These are phyloP conservation scores for Reinhardtius hippoglossoides DNA, from an alignment of 2,113 vertebrate genomes.

Conservation along the genomic window DNA sequence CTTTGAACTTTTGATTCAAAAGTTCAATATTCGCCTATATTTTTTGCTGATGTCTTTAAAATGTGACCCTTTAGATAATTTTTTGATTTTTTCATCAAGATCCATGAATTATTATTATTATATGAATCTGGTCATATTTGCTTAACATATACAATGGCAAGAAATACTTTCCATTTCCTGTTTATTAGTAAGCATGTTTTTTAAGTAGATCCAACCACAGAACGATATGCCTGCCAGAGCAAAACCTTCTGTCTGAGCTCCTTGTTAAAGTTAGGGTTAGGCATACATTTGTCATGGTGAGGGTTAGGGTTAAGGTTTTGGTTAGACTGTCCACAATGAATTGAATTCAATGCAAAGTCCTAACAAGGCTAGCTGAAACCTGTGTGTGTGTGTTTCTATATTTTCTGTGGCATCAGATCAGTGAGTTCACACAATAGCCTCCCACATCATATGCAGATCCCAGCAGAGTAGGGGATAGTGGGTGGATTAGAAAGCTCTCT, in stretches of 20 bases:
- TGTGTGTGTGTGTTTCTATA: conserved; percentile 28
- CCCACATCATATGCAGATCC: conserved; percentile 80
- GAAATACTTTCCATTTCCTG: neutral
- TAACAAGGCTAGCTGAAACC: neutral
- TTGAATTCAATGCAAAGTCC: neutral
- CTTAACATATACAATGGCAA: conserved; percentile 22
- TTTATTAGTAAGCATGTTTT: too few relatives aligned
- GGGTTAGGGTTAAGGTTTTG: neutral
- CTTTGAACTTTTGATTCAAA: neutral
- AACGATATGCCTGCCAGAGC: too few relatives aligned
- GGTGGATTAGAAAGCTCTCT: conserved; percentile 76
- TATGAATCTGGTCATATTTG: conserved; percentile 2
- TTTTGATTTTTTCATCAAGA: neutral
- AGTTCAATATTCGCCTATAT: conserved; percentile 27
- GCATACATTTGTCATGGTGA: too few relatives aligned
- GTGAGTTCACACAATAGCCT: conserved; percentile 78
- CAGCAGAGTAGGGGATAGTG: conserved; percentile 68
- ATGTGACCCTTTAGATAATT: conserved; percentile 56
- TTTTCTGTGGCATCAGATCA: conserved; percentile 63
- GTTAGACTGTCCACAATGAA: neutral
- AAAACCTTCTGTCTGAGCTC: too few relatives aligned
- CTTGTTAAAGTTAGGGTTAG: too few relatives aligned
- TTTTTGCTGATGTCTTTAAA: conserved; percentile 59
- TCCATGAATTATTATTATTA: too few relatives aligned
- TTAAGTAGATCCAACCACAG: too few relatives aligned